Evolutionary conservation across 2,797 vertebrate genomes (phyloP).

Genomic region (Chanos chanos): DNA sequence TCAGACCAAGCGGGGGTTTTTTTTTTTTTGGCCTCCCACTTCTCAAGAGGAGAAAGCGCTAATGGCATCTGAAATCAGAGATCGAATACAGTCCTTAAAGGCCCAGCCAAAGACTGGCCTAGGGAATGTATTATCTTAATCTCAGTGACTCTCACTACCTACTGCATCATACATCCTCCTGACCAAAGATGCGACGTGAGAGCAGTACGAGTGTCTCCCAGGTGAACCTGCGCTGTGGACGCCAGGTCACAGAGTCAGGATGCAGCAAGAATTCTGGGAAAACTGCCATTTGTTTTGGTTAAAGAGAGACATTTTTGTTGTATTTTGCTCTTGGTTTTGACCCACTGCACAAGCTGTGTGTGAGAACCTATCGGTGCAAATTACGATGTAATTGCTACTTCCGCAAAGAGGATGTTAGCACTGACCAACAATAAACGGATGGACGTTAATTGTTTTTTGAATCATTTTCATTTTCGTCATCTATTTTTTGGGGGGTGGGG

Average conservation of each 20-base stretch:
- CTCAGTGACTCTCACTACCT: conserved; percentile 59
- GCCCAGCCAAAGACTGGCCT: conserved; percentile 52
- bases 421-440: too few relatives aligned
- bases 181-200: conserved; percentile 30
- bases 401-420: too few relatives aligned
- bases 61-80: conserved; percentile 72
- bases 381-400: too few relatives aligned
- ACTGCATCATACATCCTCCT: conserved; percentile 35
- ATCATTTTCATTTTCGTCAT: too few relatives aligned
- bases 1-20: conserved; percentile 58
- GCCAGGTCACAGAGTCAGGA: conserved; percentile 16
- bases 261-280: neutral
- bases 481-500: too few relatives aligned
- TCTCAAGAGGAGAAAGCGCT: conserved; percentile 66
- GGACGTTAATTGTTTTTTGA: too few relatives aligned
- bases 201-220: conserved; percentile 36
- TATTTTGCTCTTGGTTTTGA: too few relatives aligned
- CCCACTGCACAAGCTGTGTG: too few relatives aligned
- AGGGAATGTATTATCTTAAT: conserved; percentile 63
- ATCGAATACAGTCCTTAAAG: conserved; percentile 74
- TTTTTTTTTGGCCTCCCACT: conserved; percentile 66
- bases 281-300: too few relatives aligned
- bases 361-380: too few relatives aligned
- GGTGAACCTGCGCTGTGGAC: conserved; percentile 33
- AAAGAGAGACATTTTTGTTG: too few relatives aligned